Evolutionary conservation across 2,113 vertebrate species (phyloP), one percentile per base, ranked within the genome.

Genomic region (Dicrurus megarhynchus): DNA sequence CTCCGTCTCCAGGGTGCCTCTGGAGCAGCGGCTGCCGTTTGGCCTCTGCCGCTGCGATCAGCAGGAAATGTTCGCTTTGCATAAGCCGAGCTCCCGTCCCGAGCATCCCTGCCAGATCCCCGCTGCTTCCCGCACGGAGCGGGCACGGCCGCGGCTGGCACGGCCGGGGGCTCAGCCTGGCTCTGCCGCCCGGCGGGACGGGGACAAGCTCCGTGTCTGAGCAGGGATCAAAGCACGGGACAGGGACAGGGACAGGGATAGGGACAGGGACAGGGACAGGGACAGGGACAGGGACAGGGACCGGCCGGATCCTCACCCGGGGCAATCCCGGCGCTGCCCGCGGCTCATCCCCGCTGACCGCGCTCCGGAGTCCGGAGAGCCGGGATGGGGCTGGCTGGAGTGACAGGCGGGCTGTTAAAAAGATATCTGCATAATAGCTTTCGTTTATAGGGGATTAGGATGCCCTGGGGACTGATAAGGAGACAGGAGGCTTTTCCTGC

Each of bases 401-500:
- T 23, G 82, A 73, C 1, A 1, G 53, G 20, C 61, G 21, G 71
- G 90, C 67, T 93, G 79, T 97, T 69, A 42, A 69, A 89, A 73
- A 83, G 82, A 42, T 92, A 65, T 30, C 85, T 83, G 67, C 65
- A 1, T 83, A 93, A 92, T 46, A 75, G 90, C 69, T 90, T 88
- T 76, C 49, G 7, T 95, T 95, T 92, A 61, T 35, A 9, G 46
- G n/a, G 90, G 94, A 96, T 97, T 96, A 94, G 63, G 59, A 42
- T 73, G 55, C 95, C 88, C 96, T 55, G 53, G 94, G 95, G 95
- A 93, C 92, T 90, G 95, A 94, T 97, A 97, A 96, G 79, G 85
- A 85, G 57, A 8, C 37, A 8, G 60, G 87, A 94, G 74, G 69
- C 39, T 93, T 93, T 94, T 93, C 85, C 78, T 85, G 52, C 64